A percentile compares a stretch with the other conserved stretches of the same genome.
These are phyloP conservation scores for Ferdinandea cuprea DNA, from an alignment of 2,888 invertebrate species.

Conservation along the genomic window DNA sequence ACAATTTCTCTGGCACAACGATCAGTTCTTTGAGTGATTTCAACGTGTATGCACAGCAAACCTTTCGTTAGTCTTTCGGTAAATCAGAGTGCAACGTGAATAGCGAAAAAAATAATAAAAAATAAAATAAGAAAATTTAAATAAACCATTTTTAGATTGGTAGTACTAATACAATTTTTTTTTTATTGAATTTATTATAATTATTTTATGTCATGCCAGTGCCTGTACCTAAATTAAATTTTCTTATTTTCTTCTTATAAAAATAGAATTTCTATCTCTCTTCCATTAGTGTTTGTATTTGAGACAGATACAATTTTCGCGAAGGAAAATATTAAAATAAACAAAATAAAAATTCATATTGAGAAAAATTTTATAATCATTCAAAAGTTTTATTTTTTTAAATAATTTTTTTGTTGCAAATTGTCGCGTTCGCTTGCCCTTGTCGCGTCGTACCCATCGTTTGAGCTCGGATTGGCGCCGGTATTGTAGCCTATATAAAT, in stretches of 20 bases:
- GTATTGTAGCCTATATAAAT: neutral
- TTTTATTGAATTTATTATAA: no score
- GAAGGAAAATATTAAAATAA: slow-evolving; percentile 28
- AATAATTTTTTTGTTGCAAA: slow-evolving; percentile 16
- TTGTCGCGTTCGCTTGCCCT: slow-evolving; percentile 23
- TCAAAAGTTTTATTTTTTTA: slow-evolving; percentile 29
- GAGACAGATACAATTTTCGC: slow-evolving; percentile 53
- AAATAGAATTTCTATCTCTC: slow-evolving; percentile 1
- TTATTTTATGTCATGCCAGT: no score
- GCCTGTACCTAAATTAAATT: neutral
- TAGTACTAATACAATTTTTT: no score
- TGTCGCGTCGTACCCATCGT: neutral
- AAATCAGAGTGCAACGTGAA: slow-evolving; percentile 57
- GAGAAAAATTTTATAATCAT: no score
- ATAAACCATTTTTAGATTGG: no score
- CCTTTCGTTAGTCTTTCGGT: slow-evolving; percentile 38
- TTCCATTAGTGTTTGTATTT: slow-evolving; percentile 55
- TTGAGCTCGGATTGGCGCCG: neutral
- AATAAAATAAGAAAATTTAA: slow-evolving; percentile 33
- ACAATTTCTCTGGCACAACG: slow-evolving; percentile 24
- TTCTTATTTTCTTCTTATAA: no score
- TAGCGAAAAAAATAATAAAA: slow-evolving; percentile 25
- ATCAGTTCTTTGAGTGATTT: slow-evolving; percentile 70
- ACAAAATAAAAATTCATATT: slow-evolving; percentile 18
- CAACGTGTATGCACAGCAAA: slow-evolving; percentile 48